A percentile compares a stretch with the other conserved stretches of the same genome.
These are phyloP conservation scores for Crepidodera aurea DNA, from an alignment of 2,888 invertebrate genomes.

Conservation along the genomic window DNA sequence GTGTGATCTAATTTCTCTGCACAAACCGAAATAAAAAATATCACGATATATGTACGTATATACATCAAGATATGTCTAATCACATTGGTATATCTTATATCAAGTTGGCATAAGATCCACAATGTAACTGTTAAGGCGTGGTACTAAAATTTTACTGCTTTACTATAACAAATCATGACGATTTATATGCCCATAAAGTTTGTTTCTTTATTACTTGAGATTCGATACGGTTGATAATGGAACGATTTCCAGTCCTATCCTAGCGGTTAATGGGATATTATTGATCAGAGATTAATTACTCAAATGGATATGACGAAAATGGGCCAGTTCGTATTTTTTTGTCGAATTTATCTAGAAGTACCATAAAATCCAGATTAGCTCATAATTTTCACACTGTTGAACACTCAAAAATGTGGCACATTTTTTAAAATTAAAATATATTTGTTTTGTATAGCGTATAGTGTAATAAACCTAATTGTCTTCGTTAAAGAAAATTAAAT, in stretches of 20 bases:
- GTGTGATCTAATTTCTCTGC: too few species aligned
- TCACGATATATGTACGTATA: too few species aligned
- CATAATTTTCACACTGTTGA: too few species aligned
- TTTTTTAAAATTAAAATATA: too few species aligned
- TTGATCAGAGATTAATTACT: slow-evolving; percentile 13
- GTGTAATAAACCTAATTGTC: too few species aligned
- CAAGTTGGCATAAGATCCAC: slow-evolving; percentile 14
- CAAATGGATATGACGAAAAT: background rate
- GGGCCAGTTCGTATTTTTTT: too few species aligned
- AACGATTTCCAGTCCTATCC: slow-evolving; percentile 1
- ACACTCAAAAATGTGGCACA: too few species aligned
- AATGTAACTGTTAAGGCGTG: slow-evolving; percentile 21
- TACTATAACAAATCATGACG: slow-evolving; percentile 15
- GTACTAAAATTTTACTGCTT: slow-evolving; percentile 17
- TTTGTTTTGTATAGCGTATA: too few species aligned
- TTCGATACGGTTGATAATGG: slow-evolving; percentile 13
- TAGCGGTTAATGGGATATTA: background rate
- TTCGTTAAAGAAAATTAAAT: too few species aligned
- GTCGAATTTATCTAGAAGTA: too few species aligned
- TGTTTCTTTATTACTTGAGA: background rate
- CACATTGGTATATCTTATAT: background rate
- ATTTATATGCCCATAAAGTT: slow-evolving; percentile 15
- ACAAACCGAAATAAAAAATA: too few species aligned
- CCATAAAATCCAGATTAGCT: too few species aligned
- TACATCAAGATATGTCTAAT: background rate